Evolutionary conservation across 2,113 vertebrate species (phyloP), one percentile per base, ranked within the genome.

Genomic region (Cryptomyrus ogoouensis): DNA sequence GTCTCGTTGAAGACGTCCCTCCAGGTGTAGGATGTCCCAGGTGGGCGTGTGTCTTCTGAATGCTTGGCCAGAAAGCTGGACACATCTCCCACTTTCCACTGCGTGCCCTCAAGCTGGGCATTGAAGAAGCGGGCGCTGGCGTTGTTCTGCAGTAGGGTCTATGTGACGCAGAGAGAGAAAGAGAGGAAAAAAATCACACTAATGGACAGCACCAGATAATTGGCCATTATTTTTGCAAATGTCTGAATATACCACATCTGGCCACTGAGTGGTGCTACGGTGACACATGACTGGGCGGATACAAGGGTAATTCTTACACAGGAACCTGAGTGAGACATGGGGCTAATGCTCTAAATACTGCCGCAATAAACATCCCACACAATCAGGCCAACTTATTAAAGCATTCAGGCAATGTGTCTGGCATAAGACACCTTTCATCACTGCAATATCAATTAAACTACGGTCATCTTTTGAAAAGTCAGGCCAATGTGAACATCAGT

Each of bases 1-100:
- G 98, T 99, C 94, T 99, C 98, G 13, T 99, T 99, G 94, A 99
- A 98, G 85, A 97, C 96, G 0, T 98, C 96, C 93, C 96, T 94
- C 98, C 98, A 99, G 80, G 97, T 99, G 84, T 98, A 94, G n/a
- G 91, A 52, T 0, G 95, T 94, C 80, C 94, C 94, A 0, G 90
- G 58, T 1, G 93, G 90, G 19, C 91, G 94, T 0, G 89, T 90
- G 77, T 96, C 95, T 15, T 96, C 96, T 0, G 94, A 95, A 62
- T 94, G 83, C 91, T 97, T 98, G 83, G 97, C 95, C 92, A 99
- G 92, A 92, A 99, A 99, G 8, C 83, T 91, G 50, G 95, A 90
- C 39, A 99, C 0, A 0, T 98, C 97, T 0, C 95, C 93, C 5
- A 96, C 94, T 0, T 96, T 98, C 98, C 97, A 99, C 44, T 95